A percentile compares a stretch with the other conserved stretches of the same genome.
Conservation (phyloP, 2,797 vertebrate species). For the Distichodus sexfasciatus region DNA sequence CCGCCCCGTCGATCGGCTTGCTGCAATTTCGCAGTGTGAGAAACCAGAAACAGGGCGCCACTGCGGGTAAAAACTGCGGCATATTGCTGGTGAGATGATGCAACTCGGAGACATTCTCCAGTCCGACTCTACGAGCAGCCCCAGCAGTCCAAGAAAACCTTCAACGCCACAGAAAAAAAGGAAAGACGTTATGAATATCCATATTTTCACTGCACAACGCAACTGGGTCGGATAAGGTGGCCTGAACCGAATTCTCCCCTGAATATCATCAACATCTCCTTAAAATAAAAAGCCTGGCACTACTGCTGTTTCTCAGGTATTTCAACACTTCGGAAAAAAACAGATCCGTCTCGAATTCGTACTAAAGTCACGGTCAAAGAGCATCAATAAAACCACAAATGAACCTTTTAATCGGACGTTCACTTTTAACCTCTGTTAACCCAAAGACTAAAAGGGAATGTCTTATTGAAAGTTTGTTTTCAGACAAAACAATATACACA, state of each 20-base stretch:
- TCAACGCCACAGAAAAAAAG: constrained; percentile 22
- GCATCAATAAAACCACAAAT: not conserved
- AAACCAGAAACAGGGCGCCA: constrained; percentile 58
- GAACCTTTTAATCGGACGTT: not conserved
- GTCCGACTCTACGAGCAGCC: constrained; percentile 56
- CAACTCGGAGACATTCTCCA: constrained; percentile 72
- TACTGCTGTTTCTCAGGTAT: not conserved
- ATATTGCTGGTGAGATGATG: constrained; percentile 76
- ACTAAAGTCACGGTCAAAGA: not conserved
- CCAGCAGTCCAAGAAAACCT: constrained; percentile 43
- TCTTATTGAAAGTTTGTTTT: no score
- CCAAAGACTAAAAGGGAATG: not conserved
- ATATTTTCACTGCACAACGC: constrained; percentile 39
- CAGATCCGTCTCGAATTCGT: not conserved
- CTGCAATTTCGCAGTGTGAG: constrained; percentile 42
- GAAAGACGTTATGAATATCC: constrained; percentile 44
- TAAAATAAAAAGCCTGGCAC: not conserved
- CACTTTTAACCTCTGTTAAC: not conserved
- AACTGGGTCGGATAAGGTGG: constrained; percentile 28
- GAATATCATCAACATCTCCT: no score
- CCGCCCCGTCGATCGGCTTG: constrained; percentile 24
- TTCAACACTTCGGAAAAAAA: not conserved
- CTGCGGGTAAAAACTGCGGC: constrained; percentile 78
- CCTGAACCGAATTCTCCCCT: constrained; percentile 29
- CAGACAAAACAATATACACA: no score